phyloP scores from a whole-genome alignment of 2,113 vertebrate species.

The Petroica traversi region DNA sequence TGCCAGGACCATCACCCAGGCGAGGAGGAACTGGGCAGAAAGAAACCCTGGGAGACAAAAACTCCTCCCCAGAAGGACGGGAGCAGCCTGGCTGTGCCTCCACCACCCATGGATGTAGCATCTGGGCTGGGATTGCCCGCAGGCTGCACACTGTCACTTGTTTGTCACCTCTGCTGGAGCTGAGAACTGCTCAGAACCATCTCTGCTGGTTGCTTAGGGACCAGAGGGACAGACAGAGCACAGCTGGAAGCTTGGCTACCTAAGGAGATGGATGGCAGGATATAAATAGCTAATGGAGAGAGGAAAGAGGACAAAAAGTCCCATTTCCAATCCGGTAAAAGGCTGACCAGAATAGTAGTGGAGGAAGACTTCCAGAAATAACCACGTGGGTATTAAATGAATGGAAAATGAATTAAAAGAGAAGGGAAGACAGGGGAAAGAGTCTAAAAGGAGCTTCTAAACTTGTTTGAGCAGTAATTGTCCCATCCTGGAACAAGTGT shows the following conservation, averaged over 20 bases:
- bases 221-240: conserved; percentile 7
- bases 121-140: background rate
- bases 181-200: background rate
- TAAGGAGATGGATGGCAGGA: conserved; percentile 15
- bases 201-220: conserved; percentile 32
- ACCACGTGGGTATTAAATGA: background rate
- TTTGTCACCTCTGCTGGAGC: background rate
- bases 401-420: background rate
- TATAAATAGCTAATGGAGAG: conserved; percentile 39
- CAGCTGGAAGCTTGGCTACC: conserved; percentile 32
- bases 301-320: conserved; percentile 38
- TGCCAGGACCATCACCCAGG: background rate
- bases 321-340: background rate
- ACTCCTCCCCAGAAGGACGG: background rate
- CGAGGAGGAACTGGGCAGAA: background rate
- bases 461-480: background rate
- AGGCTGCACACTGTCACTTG: background rate
- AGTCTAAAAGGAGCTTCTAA: background rate
- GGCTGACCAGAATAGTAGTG: conserved; percentile 7
- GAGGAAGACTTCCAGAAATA: conserved; percentile 40
- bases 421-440: background rate
- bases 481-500: background rate
- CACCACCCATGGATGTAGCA: background rate
- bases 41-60: background rate
- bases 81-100: background rate